phyloP scores from a whole-genome alignment of 2,113 vertebrate genomes.

The Cheilinus undulatus region DNA sequence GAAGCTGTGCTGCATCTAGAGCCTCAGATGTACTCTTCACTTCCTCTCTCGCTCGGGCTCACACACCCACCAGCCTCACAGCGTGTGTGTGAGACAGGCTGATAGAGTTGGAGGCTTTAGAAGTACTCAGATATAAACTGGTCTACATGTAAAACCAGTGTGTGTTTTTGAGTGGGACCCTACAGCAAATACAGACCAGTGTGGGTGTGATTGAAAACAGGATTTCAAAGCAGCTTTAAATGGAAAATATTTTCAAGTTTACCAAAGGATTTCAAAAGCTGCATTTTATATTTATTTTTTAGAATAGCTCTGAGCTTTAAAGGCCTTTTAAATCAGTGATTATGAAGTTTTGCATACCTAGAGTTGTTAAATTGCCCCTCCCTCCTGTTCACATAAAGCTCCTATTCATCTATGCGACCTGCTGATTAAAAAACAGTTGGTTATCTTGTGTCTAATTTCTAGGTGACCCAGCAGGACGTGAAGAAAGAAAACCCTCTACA shows the following conservation, averaged over 20 bases:
- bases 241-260: neutral
- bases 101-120: no score
- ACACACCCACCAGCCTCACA: neutral
- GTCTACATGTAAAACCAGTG: no score
- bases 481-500: constrained; percentile 97
- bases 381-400: neutral
- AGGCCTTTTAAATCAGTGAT: no score
- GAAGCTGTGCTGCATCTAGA: neutral
- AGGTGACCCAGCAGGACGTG: constrained; percentile 98
- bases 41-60: constrained; percentile 31
- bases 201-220: neutral
- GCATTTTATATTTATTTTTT: no score
- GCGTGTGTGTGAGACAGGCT: no score
- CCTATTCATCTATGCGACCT: neutral
- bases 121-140: no score
- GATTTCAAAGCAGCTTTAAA: neutral
- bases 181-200: no score
- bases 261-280: no score
- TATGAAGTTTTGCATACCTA: no score
- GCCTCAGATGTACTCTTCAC: neutral
- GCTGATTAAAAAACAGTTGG: neutral
- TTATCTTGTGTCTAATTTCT: neutral
- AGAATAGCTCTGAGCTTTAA: no score
- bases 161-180: neutral
- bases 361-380: no score